Evolutionary conservation across 2,888 invertebrate species (phyloP).

Genomic region (Molorchus minor): DNA sequence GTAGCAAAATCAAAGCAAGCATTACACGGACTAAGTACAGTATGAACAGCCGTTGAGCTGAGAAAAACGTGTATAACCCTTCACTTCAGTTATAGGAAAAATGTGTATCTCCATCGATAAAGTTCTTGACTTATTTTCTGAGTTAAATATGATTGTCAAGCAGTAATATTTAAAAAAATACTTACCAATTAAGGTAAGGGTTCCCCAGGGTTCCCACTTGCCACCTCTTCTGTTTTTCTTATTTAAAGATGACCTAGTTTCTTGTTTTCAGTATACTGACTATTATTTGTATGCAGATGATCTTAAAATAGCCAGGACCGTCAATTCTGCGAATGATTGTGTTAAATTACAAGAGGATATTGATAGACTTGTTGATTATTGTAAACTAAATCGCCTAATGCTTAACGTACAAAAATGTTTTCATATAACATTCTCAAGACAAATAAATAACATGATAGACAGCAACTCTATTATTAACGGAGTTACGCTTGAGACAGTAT

Average conservation of each 20-base stretch:
- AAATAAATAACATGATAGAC: neutral
- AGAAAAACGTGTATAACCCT: too few relatives aligned
- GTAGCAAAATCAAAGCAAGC: too few relatives aligned
- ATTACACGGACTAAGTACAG: too few relatives aligned
- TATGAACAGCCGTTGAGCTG: too few relatives aligned
- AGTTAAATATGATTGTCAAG: too few relatives aligned
- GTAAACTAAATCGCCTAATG: neutral
- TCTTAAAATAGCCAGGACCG: neutral
- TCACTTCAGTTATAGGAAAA: too few relatives aligned
- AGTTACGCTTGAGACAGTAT: too few relatives aligned
- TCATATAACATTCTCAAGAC: neutral
- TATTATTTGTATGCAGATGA: neutral
- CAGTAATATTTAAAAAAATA: too few relatives aligned
- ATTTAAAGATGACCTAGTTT: neutral
- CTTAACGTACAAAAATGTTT: neutral
- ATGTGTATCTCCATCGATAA: too few relatives aligned
- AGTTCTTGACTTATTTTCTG: too few relatives aligned
- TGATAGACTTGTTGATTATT: neutral
- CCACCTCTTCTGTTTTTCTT: neutral
- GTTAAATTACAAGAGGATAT: neutral
- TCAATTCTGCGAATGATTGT: neutral
- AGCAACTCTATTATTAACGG: neutral
- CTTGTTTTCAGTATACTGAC: neutral
- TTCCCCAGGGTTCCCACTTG: neutral
- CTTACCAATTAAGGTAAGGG: too few relatives aligned